Percentiles rank a stretch among this genome's conserved stretches.
Conservation (phyloP, 1,140 invertebrate genomes). For the Holcopasites calliopsidis region DNA sequence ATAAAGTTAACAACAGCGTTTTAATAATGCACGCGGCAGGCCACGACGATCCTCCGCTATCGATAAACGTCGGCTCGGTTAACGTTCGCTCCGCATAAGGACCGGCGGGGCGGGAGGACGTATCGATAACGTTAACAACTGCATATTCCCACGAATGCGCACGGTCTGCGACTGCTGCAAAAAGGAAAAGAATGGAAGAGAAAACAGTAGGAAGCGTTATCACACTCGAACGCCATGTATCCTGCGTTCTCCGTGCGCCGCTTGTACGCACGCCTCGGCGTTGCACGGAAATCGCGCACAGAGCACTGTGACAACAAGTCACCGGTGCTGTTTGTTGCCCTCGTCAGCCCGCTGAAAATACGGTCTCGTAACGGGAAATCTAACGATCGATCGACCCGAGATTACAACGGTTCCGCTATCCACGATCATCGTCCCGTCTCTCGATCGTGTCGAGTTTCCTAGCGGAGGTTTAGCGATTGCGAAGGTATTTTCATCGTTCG, state of each 20-base stretch:
- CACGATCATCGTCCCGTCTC: background rate
- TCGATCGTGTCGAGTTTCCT: background rate
- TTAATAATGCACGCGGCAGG: constrained; percentile 53
- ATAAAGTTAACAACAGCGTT: constrained; percentile 62
- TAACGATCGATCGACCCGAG: constrained; percentile 1
- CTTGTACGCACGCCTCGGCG: background rate
- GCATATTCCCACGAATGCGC: constrained; percentile 50
- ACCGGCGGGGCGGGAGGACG: background rate
- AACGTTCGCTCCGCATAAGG: constrained; percentile 54
- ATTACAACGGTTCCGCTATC: background rate
- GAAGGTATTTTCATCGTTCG: background rate
- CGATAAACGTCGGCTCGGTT: constrained; percentile 58
- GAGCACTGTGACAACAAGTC: constrained; percentile 30
- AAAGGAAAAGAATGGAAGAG: background rate
- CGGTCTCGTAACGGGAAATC: constrained; percentile 52
- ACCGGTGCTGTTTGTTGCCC: constrained; percentile 22
- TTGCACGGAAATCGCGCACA: constrained; percentile 43
- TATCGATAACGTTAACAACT: constrained; percentile 64
- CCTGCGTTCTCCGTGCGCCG: background rate
- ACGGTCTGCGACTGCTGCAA: background rate
- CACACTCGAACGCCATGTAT: constrained; percentile 21
- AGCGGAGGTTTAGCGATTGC: background rate
- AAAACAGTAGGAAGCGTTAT: constrained; percentile 6
- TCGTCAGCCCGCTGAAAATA: constrained; percentile 24
- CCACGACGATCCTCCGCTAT: constrained; percentile 41